phyloP scores from a whole-genome alignment of 64 coral and sea anemone genomes.

The Stichodactyla mertensii region DNA sequence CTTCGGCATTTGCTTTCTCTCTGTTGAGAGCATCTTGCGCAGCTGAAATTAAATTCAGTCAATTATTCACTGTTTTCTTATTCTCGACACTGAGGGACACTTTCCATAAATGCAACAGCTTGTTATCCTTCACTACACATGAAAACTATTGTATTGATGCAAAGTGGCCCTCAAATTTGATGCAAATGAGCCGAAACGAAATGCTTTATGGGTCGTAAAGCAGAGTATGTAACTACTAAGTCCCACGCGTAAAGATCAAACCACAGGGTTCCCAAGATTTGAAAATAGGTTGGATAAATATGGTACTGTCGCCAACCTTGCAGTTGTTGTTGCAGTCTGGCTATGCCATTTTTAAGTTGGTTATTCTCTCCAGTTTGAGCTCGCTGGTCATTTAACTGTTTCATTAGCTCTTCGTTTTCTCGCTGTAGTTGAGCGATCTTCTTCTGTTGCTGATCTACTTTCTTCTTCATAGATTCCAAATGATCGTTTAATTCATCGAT shows the following conservation, averaged over 20 bases:
- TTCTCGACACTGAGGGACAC: too few species aligned
- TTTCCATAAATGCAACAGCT: too few species aligned
- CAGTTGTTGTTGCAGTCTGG: conserved; percentile 69
- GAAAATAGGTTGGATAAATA: not conserved
- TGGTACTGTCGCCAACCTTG: conserved; percentile 29
- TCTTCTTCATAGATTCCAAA: conserved; percentile 55
- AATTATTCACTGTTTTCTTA: too few species aligned
- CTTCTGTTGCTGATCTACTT: conserved; percentile 57
- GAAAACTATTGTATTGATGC: too few species aligned
- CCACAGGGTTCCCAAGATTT: not conserved
- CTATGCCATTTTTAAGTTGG: conserved; percentile 57
- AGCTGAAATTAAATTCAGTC: conserved; percentile 14
- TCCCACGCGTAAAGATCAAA: not conserved
- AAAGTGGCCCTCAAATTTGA: too few species aligned
- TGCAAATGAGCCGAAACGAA: too few species aligned
- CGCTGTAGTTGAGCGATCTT: conserved; percentile 62
- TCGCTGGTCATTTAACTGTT: conserved; percentile 54
- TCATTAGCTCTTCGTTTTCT: conserved; percentile 58
- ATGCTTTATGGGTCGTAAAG: not conserved
- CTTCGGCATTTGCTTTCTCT: conserved; percentile 46
- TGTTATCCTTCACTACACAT: too few species aligned
- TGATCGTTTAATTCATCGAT: conserved; percentile 71
- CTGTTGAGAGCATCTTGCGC: conserved; percentile 66
- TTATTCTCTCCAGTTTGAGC: conserved; percentile 41
- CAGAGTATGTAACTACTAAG: too few species aligned